Conservation (phyloP, 2,888 invertebrate species). For the Ophion ventricosus region DNA sequence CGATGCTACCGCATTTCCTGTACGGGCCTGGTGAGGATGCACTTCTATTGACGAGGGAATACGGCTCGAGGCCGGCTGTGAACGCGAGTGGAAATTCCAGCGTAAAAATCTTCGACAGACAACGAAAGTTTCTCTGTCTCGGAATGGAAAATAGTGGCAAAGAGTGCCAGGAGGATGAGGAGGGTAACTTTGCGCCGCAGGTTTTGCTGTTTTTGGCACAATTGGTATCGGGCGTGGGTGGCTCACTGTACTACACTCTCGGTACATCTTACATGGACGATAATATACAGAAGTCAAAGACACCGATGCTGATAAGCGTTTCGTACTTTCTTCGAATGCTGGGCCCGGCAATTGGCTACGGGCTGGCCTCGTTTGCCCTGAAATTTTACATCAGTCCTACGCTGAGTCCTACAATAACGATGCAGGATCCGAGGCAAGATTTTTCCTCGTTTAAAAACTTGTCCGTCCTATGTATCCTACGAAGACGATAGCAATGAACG, state of each 20-base stretch:
- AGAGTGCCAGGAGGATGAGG: conserved; percentile 84
- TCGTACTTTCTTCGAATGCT: conserved; percentile 88
- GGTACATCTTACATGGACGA: conserved; percentile 91
- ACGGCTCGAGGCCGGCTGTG: conserved; percentile 82
- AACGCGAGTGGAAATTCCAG: conserved; percentile 81
- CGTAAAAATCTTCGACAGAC: conserved; percentile 81
- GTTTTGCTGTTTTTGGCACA: conserved; percentile 88
- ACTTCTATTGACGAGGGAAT: conserved; percentile 86
- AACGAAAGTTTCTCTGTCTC: conserved; percentile 86
- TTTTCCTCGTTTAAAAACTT: not conserved
- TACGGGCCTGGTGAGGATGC: conserved; percentile 89
- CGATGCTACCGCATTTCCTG: conserved; percentile 88
- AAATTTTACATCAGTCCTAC: conserved; percentile 88
- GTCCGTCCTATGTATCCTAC: not conserved
- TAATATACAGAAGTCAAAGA: conserved; percentile 89
- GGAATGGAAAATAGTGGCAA: conserved; percentile 76
- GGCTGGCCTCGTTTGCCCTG: conserved; percentile 87
- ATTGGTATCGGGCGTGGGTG: conserved; percentile 89
- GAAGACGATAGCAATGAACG: not conserved
- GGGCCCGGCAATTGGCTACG: conserved; percentile 89
- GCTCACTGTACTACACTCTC: conserved; percentile 88
- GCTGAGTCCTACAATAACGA: conserved; percentile 87
- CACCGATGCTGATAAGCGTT: conserved; percentile 88
- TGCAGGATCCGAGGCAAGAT: conserved; percentile 85
- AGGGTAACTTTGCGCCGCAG: conserved; percentile 87